Evolutionary conservation across 2,888 invertebrate genomes (phyloP).

Genomic region (Rhagonycha fulva): DNA sequence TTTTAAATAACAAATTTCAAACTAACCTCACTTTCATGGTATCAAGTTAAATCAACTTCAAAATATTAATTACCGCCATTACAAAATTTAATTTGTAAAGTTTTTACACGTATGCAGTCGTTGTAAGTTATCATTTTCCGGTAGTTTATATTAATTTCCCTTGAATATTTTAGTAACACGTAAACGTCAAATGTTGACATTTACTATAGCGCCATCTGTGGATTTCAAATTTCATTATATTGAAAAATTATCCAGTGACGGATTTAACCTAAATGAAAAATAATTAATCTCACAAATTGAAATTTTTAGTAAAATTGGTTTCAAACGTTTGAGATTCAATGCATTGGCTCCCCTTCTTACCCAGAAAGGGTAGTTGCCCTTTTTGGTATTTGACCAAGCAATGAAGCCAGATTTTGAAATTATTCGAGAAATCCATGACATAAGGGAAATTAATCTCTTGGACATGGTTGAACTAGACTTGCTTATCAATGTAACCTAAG

Average conservation of each 20-base stretch:
- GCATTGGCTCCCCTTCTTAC: too few species aligned
- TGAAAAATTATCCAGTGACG: neutral
- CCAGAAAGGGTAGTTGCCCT: too few species aligned
- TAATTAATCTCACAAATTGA: too few species aligned
- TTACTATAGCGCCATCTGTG: neutral
- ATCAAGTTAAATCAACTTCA: neutral
- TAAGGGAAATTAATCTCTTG: too few species aligned
- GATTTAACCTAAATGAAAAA: neutral
- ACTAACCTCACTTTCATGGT: slow-evolving; percentile 1
- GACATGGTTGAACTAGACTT: too few species aligned
- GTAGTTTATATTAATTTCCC: neutral
- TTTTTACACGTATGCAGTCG: neutral
- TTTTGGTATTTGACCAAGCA: too few species aligned
- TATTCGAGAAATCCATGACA: too few species aligned
- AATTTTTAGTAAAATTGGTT: too few species aligned
- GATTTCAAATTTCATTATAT: neutral
- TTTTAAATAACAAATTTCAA: neutral
- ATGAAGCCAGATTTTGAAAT: too few species aligned
- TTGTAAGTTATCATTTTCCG: neutral
- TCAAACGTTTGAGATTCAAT: too few species aligned
- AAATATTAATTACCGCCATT: neutral
- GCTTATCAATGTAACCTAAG: too few species aligned
- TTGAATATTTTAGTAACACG: neutral
- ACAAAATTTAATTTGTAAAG: neutral
- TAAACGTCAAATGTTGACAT: neutral